These are phyloP conservation scores for Amazona vittata DNA, from an alignment of 2,113 vertebrate genomes.

Conservation along the genomic window DNA sequence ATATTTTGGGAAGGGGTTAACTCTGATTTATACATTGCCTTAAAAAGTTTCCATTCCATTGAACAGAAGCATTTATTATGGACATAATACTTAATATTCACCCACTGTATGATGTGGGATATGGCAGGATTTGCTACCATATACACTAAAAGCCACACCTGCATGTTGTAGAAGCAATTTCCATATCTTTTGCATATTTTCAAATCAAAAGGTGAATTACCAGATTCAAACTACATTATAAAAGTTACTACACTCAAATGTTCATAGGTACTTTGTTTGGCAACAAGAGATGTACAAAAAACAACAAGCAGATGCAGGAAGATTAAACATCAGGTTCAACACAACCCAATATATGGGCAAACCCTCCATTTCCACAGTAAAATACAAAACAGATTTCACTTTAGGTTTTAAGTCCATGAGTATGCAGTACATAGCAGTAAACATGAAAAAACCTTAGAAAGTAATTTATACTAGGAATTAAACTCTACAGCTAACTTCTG, in stretches of 20 bases:
- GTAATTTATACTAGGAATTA: background rate
- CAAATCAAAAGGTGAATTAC: background rate
- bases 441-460: background rate
- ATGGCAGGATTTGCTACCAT: background rate
- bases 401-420: background rate
- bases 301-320: background rate
- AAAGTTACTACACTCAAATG: background rate
- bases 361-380: background rate
- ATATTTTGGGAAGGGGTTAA: background rate
- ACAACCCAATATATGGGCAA: fast-evolving
- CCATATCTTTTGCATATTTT: background rate
- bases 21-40: background rate
- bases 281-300: background rate
- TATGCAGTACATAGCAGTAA: background rate
- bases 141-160: background rate
- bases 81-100: background rate
- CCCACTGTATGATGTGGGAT: background rate
- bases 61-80: background rate
- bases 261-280: background rate
- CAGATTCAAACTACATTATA: background rate
- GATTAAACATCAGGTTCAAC: background rate
- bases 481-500: background rate
- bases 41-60: background rate
- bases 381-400: background rate
- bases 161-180: background rate